A percentile compares a stretch with the other conserved stretches of the same genome.
Evolutionary conservation across 2,797 vertebrate genomes (phyloP).

Genomic region (Lepus oiostolus): DNA sequence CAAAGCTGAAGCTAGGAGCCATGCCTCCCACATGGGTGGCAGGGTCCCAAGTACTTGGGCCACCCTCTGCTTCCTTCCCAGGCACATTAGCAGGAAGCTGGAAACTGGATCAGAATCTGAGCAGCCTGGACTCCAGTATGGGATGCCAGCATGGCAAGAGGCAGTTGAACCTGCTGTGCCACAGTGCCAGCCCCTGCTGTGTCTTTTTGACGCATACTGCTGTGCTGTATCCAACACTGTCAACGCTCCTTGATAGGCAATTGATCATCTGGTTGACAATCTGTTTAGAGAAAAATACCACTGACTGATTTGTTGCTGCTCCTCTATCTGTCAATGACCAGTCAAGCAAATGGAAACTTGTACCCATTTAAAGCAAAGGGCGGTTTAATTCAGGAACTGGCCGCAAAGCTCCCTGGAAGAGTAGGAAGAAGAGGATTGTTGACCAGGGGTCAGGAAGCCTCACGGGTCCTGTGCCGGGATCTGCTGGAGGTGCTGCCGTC

Average conservation of each 20-base stretch:
- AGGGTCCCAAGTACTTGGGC: too few species aligned
- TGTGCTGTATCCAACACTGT: background rate
- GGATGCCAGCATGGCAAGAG: too few species aligned
- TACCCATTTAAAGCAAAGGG: background rate
- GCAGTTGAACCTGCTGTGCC: too few species aligned
- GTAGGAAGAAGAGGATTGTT: background rate
- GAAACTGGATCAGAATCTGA: too few species aligned
- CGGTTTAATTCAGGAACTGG: background rate
- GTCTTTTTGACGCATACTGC: background rate
- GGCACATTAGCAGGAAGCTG: too few species aligned
- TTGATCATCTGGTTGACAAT: background rate
- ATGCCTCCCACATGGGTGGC: too few species aligned
- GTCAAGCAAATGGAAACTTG: background rate
- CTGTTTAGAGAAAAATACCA: background rate
- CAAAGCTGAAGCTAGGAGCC: too few species aligned
- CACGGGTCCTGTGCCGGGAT: accelerated
- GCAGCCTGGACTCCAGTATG: too few species aligned
- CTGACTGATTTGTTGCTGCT: conserved; percentile 17
- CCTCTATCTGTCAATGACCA: background rate
- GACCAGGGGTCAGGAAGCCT: too few species aligned
- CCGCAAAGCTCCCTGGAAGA: background rate
- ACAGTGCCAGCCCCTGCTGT: too few species aligned
- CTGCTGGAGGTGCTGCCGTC: background rate
- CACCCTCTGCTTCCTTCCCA: too few species aligned
- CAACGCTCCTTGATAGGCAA: background rate